phyloP scores from a whole-genome alignment of 1,140 invertebrate species.

The Hyles vespertilio region DNA sequence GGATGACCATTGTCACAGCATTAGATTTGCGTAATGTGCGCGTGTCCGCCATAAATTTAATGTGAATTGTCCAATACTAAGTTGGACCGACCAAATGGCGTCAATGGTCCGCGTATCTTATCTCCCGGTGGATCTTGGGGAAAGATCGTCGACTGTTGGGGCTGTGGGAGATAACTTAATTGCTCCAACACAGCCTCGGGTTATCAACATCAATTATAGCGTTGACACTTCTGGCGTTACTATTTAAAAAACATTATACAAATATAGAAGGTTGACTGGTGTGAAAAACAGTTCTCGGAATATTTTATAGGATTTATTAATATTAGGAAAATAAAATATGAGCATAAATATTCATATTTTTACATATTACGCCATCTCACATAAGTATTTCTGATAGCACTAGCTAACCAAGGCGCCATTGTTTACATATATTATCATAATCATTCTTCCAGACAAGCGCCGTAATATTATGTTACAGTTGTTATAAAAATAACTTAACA shows the following conservation, averaged over 20 bases:
- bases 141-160: slow-evolving; percentile 41
- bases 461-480: no score
- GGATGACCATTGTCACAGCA: no score
- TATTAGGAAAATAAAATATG: no score
- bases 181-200: slow-evolving; percentile 38
- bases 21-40: no score
- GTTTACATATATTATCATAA: no score
- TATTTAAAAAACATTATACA: background rate
- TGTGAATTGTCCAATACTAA: slow-evolving; percentile 65
- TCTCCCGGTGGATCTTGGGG: slow-evolving; percentile 58
- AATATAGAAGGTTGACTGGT: background rate
- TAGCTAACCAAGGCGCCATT: no score
- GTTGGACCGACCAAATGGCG: slow-evolving; percentile 62
- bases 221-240: slow-evolving; percentile 1
- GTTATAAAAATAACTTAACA: background rate
- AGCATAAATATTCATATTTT: no score
- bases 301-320: no score
- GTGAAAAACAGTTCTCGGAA: no score
- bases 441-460: no score
- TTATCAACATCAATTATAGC: slow-evolving; percentile 32
- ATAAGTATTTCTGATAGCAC: no score
- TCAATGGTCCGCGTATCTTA: slow-evolving; percentile 64
- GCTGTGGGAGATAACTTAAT: slow-evolving; percentile 58
- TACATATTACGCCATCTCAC: no score
- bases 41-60: slow-evolving; percentile 15